A percentile compares a stretch with the other conserved stretches of the same genome.
Conservation (phyloP, 2,113 vertebrate genomes). For the Prochilodus magdalenae region DNA sequence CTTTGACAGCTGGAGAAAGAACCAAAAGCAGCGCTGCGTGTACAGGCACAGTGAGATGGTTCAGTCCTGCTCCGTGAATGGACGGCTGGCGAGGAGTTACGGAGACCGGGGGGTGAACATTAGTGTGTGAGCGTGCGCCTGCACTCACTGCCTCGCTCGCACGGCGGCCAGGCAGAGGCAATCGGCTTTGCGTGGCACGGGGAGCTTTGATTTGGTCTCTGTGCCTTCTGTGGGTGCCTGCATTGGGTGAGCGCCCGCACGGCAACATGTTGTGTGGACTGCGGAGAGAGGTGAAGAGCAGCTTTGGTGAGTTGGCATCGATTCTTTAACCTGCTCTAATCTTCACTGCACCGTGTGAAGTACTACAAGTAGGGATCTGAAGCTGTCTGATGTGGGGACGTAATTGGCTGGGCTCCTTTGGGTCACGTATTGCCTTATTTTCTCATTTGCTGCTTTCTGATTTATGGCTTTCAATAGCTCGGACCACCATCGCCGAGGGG, state of each 20-base stretch:
- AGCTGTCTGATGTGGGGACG: neutral
- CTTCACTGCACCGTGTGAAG: neutral
- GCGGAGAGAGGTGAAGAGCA: conserved; percentile 80
- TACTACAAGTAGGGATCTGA: neutral
- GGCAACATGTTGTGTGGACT: conserved; percentile 83
- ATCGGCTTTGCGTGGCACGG: conserved; percentile 14
- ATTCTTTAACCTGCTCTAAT: conserved; percentile 10
- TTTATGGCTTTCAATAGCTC: conserved; percentile 1
- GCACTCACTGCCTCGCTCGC: conserved; percentile 19
- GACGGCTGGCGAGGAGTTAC: conserved; percentile 10
- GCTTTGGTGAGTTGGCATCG: conserved; percentile 73
- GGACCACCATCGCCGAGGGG: neutral
- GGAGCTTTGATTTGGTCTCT: conserved; percentile 15
- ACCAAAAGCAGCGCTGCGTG: neutral
- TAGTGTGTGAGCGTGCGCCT: neutral
- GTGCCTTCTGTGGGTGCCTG: conserved; percentile 10
- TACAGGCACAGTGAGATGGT: neutral
- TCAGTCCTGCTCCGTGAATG: conserved; percentile 6
- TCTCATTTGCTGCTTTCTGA: conserved; percentile 9
- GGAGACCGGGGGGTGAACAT: neutral
- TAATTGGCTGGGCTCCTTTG: neutral
- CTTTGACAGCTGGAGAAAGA: neutral
- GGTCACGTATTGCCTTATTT: conserved; percentile 1
- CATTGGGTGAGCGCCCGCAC: conserved; percentile 26
- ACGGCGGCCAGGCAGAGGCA: conserved; percentile 33